Percentiles rank a stretch among this genome's conserved stretches.
phyloP scores from a whole-genome alignment of 2,797 vertebrate genomes.

The Danio jaintianensis region DNA sequence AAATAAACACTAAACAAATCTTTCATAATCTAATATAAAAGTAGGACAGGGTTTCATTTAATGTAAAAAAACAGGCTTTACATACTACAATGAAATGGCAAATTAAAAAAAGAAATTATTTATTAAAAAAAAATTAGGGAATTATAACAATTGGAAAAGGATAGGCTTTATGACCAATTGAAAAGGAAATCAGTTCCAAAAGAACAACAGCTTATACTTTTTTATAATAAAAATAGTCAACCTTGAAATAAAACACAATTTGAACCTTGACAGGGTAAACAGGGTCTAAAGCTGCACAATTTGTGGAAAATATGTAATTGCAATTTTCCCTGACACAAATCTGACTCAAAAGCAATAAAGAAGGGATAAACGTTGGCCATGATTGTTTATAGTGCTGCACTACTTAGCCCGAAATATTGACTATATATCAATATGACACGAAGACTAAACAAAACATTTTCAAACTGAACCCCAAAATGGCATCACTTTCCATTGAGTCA shows the following conservation, averaged over 20 bases:
- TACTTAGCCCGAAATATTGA: neutral
- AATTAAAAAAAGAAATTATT: neutral
- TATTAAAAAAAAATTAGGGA: too few relatives aligned
- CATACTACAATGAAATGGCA: neutral
- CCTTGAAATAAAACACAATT: neutral
- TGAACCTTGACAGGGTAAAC: neutral
- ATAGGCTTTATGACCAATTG: too few relatives aligned
- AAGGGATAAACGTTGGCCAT: neutral
- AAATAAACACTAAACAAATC: too few relatives aligned
- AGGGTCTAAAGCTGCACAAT: neutral
- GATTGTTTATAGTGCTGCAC: neutral
- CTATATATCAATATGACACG: neutral
- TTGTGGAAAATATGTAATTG: neutral
- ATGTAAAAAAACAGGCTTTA: neutral
- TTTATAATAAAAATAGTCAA: neutral
- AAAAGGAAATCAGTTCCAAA: neutral
- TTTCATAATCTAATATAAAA: neutral
- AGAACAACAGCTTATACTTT: neutral
- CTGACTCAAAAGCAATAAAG: neutral
- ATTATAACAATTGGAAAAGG: too few relatives aligned
- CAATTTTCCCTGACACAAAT: neutral
- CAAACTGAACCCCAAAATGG: slow-evolving; percentile 31
- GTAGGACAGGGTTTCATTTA: neutral
- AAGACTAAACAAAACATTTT: slow-evolving; percentile 17
- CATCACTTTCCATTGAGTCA: slow-evolving; percentile 40